Conservation (phyloP, 2,113 vertebrate species). For the Pseudorhombus dupliciocellatus region DNA sequence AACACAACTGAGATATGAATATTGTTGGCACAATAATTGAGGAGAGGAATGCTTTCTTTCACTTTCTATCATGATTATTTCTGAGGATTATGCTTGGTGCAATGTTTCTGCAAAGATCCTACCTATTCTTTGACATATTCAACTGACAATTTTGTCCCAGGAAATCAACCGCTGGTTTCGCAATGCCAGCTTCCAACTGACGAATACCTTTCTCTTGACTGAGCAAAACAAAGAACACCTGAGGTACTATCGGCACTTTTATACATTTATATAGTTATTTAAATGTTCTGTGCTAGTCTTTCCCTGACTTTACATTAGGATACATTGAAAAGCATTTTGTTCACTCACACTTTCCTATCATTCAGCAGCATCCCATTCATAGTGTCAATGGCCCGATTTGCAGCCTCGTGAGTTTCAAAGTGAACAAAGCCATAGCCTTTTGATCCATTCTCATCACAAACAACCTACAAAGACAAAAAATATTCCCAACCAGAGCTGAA, state of each 20-base stretch:
- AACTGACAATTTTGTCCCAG: no score
- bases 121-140: no score
- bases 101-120: no score
- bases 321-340: not conserved
- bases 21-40: not conserved
- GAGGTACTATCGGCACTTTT: no score
- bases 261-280: not conserved
- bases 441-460: constrained; percentile 94
- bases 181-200: no score
- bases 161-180: no score
- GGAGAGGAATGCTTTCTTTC: not conserved
- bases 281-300: no score
- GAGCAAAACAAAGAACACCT: no score
- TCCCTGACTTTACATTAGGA: not conserved
- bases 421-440: constrained; percentile 97
- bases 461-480: constrained; percentile 82
- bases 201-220: no score
- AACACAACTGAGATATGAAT: not conserved
- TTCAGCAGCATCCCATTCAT: constrained; percentile 99
- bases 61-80: not conserved
- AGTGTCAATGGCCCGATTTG: constrained; percentile 89
- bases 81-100: no score
- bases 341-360: constrained; percentile 93
- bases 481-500: not conserved
- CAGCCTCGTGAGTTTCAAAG: constrained; percentile 95